Percentiles rank a stretch among this genome's conserved stretches.
These are phyloP conservation scores for Pemphredon lugubris DNA, from an alignment of 2,888 invertebrate genomes.

Conservation along the genomic window DNA sequence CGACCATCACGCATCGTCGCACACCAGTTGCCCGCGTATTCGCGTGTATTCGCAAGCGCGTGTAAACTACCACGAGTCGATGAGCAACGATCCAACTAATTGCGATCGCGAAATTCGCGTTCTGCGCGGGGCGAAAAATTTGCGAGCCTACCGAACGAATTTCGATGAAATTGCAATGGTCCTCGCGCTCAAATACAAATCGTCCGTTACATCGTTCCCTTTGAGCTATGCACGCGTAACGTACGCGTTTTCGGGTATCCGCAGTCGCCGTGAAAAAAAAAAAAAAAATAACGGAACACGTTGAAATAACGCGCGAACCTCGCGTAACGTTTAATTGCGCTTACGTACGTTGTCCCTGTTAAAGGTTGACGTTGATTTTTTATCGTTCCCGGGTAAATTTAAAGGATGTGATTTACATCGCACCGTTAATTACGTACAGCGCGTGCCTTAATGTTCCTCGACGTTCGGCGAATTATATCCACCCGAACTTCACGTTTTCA, in stretches of 20 bases:
- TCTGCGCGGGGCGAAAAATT: slow-evolving; percentile 33
- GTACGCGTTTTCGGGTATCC: not conserved
- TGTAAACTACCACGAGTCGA: slow-evolving; percentile 43
- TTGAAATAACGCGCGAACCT: slow-evolving; percentile 15
- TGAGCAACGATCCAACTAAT: slow-evolving; percentile 59
- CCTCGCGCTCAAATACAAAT: not conserved
- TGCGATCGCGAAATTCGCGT: slow-evolving; percentile 33
- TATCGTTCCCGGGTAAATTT: not conserved
- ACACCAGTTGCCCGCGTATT: slow-evolving; percentile 27
- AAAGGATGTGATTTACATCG: not conserved
- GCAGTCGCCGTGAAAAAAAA: slow-evolving; percentile 10
- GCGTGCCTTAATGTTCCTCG: not conserved
- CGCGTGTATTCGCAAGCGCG: slow-evolving; percentile 23
- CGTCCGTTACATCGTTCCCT: not conserved
- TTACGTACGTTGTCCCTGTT: not conserved
- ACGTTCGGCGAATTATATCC: not conserved
- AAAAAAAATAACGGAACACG: no score
- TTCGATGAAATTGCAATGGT: slow-evolving; percentile 31
- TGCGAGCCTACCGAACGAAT: slow-evolving; percentile 35
- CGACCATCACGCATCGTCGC: slow-evolving; percentile 34
- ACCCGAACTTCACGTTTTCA: not conserved
- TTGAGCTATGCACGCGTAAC: no score
- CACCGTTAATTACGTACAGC: not conserved
- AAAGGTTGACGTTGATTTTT: not conserved
- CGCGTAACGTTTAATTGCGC: slow-evolving; percentile 23